These are phyloP conservation scores for Luscinia luscinia DNA, from an alignment of 2,797 vertebrate genomes.

Conservation along the genomic window DNA sequence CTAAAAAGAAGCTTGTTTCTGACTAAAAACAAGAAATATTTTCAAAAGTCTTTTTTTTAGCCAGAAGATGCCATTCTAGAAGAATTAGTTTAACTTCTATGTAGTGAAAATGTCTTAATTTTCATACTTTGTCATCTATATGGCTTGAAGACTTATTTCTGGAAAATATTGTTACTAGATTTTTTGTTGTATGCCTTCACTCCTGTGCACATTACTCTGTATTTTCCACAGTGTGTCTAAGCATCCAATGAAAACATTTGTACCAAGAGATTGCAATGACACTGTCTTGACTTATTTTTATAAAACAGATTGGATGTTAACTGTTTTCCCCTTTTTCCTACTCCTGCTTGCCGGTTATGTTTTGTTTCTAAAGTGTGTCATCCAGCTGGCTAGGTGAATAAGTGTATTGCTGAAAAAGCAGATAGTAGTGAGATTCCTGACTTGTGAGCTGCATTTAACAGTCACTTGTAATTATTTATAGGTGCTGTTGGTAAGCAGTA, in stretches of 20 bases:
- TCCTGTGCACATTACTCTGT: not conserved
- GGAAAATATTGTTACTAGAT: not conserved
- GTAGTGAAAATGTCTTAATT: not conserved
- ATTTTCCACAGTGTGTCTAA: not conserved
- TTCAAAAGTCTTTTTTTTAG: not conserved
- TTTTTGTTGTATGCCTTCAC: not conserved
- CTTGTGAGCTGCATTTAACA: not conserved
- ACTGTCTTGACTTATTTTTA: not conserved
- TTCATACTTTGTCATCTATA: rapidly evolving
- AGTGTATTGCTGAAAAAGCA: not conserved
- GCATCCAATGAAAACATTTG: not conserved
- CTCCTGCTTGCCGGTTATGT: not conserved
- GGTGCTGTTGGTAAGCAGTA: conserved; percentile 97
- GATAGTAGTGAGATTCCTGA: not conserved
- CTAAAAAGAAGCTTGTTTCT: not conserved
- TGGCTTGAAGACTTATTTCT: not conserved
- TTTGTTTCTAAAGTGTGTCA: not conserved
- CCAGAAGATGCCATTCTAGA: not conserved
- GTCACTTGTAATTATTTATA: conserved; percentile 64
- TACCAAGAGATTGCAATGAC: not conserved
- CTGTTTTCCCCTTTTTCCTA: not conserved
- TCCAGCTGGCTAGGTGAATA: not conserved
- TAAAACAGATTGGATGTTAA: not conserved
- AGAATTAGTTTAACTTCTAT: not conserved
- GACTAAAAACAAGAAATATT: not conserved